Evolutionary conservation across 2,113 vertebrate genomes (phyloP).

Genomic region (Passer domesticus): DNA sequence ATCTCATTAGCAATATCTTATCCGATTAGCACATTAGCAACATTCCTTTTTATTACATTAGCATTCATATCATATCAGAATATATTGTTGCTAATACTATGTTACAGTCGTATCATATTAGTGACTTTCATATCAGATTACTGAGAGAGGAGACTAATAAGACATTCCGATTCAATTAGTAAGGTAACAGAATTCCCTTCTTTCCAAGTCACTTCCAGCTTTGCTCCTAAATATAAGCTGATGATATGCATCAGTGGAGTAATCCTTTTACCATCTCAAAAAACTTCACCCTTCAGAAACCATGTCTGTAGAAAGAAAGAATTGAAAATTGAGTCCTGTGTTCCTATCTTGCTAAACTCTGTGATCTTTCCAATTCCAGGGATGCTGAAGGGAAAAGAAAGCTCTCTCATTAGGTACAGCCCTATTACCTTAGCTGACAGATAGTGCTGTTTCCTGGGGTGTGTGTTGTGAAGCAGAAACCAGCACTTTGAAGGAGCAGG

Average conservation of each 20-base stretch:
- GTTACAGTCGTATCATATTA: constrained; percentile 75
- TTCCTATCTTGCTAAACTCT: not conserved
- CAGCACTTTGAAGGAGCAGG: not conserved
- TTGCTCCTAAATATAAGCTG: constrained; percentile 60
- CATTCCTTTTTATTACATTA: constrained; percentile 73
- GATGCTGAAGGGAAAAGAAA: not conserved
- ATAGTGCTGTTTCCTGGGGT: not conserved
- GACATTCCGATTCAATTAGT: constrained; percentile 76
- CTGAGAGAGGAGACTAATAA: constrained; percentile 72
- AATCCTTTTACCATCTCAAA: constrained; percentile 54
- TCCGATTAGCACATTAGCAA: constrained; percentile 72
- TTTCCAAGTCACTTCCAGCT: constrained; percentile 71
- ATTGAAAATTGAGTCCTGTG: not conserved
- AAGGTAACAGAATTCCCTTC: constrained; percentile 70
- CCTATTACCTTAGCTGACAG: not conserved
- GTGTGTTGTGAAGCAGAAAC: not conserved
- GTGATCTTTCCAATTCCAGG: not conserved
- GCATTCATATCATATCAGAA: constrained; percentile 73
- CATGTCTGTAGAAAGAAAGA: not conserved
- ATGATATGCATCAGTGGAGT: constrained; percentile 59
- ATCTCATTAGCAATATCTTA: constrained; percentile 72
- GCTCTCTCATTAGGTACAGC: not conserved
- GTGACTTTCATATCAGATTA: constrained; percentile 80
- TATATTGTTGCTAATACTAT: constrained; percentile 73
- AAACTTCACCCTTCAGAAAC: not conserved